Percentiles rank a stretch among this genome's conserved stretches.
These are phyloP conservation scores for Leucania comma DNA, from an alignment of 2,888 invertebrate genomes.

Conservation along the genomic window DNA sequence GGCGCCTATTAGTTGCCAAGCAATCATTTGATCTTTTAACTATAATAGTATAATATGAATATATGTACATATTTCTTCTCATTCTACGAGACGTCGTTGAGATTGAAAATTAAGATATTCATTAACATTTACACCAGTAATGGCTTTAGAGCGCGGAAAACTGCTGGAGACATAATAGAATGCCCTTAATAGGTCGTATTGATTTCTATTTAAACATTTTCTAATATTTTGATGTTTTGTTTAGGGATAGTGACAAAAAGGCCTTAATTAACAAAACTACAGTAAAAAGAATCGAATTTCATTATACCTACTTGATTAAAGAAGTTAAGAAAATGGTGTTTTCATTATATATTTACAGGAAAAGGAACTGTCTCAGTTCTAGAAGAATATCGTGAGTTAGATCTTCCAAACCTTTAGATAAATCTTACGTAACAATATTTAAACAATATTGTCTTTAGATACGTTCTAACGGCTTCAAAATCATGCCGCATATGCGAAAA, in stretches of 20 bases:
- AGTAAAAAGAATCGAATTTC: neutral
- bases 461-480: neutral
- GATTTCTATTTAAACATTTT: constrained; percentile 4
- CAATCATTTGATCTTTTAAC: constrained; percentile 52
- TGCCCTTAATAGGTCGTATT: constrained; percentile 3
- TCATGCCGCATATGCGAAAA: neutral
- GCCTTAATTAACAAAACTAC: neutral
- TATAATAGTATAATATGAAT: constrained; percentile 55
- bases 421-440: neutral
- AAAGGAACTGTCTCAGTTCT: no score
- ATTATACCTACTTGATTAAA: neutral
- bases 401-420: neutral
- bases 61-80: constrained; percentile 63
- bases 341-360: neutral
- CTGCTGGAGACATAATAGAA: neutral
- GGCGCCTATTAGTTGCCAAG: constrained; percentile 63
- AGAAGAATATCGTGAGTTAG: neutral
- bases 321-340: neutral
- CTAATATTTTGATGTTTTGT: neutral
- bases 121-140: constrained; percentile 44
- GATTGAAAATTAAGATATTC: constrained; percentile 58
- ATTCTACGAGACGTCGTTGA: constrained; percentile 49
- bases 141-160: constrained; percentile 20
- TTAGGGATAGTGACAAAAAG: neutral
- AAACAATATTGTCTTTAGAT: neutral